Conservation (phyloP, 2,113 vertebrate species). For the Tylochromis polylepis region DNA sequence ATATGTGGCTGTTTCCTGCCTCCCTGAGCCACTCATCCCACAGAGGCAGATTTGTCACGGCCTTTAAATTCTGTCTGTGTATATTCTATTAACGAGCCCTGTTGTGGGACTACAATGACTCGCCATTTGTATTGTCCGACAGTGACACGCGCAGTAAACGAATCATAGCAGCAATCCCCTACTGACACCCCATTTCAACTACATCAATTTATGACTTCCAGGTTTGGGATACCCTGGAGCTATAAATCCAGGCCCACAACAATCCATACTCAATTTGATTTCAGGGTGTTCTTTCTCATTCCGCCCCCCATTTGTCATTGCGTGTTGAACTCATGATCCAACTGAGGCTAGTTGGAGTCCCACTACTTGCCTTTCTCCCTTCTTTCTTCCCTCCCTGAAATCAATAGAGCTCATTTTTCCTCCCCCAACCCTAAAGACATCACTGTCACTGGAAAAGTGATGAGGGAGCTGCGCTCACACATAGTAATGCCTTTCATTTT, state of each 20-base stretch:
- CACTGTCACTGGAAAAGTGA: slow-evolving; percentile 7
- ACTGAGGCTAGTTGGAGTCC: slow-evolving; percentile 45
- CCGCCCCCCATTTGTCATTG: slow-evolving; percentile 50
- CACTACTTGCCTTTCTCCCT: slow-evolving; percentile 13
- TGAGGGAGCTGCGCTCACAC: slow-evolving; percentile 8
- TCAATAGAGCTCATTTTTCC: slow-evolving; percentile 61
- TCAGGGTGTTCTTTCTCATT: slow-evolving; percentile 52
- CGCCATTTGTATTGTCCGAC: slow-evolving; percentile 26
- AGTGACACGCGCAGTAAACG: slow-evolving; percentile 36
- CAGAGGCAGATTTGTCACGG: slow-evolving; percentile 47
- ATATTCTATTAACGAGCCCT: slow-evolving; percentile 52
- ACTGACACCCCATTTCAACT: slow-evolving; percentile 43
- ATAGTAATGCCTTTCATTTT: slow-evolving; percentile 54
- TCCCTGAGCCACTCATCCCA: not conserved
- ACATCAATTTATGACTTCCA: slow-evolving; percentile 65
- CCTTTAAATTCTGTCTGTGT: slow-evolving; percentile 54
- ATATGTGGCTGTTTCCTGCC: slow-evolving; percentile 8
- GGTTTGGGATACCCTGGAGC: slow-evolving; percentile 30
- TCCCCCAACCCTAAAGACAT: slow-evolving; percentile 13
- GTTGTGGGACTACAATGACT: slow-evolving; percentile 48
- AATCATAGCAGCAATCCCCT: slow-evolving; percentile 44
- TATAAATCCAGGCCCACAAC: slow-evolving; percentile 49
- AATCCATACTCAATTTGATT: slow-evolving; percentile 65
- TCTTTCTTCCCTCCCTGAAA: slow-evolving; percentile 17
- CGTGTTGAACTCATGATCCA: slow-evolving; percentile 55